Base-by-base conservation (phyloP, 2,888 invertebrate genomes). In the Lissonota sp. region DNA sequence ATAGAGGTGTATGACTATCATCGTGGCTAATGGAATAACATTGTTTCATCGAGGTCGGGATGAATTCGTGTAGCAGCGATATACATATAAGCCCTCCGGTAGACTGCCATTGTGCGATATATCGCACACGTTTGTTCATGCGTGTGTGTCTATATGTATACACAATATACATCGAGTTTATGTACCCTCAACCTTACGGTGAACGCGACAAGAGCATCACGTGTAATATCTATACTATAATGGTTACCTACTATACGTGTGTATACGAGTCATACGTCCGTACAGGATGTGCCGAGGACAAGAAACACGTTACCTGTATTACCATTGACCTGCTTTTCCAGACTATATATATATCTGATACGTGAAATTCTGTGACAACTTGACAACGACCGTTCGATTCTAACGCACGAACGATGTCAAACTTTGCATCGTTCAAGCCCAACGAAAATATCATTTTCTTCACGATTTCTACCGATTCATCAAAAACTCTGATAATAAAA, bases 21-120 rank as follows among this genome's bases (percentile, higher is more conserved):
- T 51, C 58, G 42, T 40, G 55, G 55, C 60, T 75, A 75, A 75
- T 67, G 60, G 60, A 67, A 75, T 66, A 75, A 75, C 74, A 51
- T 66, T 60, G 74, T 75, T 75, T 53, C 14, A 75, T 67, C 74
- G 67, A 57, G 60, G 60, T 60, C 44, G 60, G 62, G 12, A 53
- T 75, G 67, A 53, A 75, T 53, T 67, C 67, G 53, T 42, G 42
- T 44, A 57, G 37, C 37, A n/a, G 42, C 64, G 12, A 39, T 10
- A 37, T 7, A 6, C 46, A 26, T 14, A 12, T 60, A 44, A 12
- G 5, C 49, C 40, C 8, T 66, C 6, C 16, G 16, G 6, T 60
- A 16, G 49, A 16, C 12, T 8, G 26, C 39, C 37, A 69, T 57
- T 53, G 14, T 14, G 14, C 53, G 14, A 26, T 51, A 7, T 40